Percentiles rank a stretch among this genome's conserved stretches.
Conservation (phyloP, 2,888 invertebrate species). For the Clistopyga incitator region DNA sequence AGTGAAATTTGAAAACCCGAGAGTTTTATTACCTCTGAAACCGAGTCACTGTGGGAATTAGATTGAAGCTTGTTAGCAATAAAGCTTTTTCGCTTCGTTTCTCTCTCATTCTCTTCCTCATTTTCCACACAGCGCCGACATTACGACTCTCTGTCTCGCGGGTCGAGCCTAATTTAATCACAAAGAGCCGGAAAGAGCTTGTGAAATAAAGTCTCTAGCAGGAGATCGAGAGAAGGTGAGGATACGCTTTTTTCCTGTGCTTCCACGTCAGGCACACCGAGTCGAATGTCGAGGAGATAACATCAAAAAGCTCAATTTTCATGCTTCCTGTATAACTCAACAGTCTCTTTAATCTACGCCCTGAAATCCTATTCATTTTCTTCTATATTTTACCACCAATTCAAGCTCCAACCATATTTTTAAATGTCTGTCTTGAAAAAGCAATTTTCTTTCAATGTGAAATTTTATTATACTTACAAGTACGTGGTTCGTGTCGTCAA, state of each 20-base stretch:
- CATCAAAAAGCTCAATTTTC: constrained; percentile 4
- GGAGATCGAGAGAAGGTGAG: neutral
- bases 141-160: constrained; percentile 24
- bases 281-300: neutral
- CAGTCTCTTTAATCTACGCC: neutral
- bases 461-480: neutral
- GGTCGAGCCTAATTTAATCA: constrained; percentile 16
- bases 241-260: neutral
- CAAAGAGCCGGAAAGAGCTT: constrained; percentile 7
- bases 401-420: neutral
- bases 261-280: neutral
- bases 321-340: neutral
- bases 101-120: constrained; percentile 8
- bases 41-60: neutral
- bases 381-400: neutral
- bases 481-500: no score
- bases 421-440: neutral
- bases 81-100: constrained; percentile 15
- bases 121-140: neutral
- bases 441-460: no score
- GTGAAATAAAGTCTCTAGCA: neutral
- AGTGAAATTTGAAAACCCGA: constrained; percentile 9
- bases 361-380: neutral
- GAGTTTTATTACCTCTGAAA: constrained; percentile 8
- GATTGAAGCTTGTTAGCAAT: constrained; percentile 37